Evolutionary conservation across 1,140 invertebrate genomes (phyloP), one percentile per base, ranked within the genome.

Genomic region (Diprion similis): DNA sequence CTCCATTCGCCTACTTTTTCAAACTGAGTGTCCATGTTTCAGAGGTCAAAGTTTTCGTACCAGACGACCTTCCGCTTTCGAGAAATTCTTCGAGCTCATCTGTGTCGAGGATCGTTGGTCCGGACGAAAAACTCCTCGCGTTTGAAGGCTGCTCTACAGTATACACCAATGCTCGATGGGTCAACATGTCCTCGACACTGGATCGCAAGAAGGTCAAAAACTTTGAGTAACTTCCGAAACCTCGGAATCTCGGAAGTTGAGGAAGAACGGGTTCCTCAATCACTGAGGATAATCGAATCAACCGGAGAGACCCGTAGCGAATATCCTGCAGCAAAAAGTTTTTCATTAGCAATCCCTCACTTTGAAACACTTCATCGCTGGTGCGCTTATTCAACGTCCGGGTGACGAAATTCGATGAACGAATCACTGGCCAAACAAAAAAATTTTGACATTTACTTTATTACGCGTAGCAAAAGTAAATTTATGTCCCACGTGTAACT

Each of bases 81-180:
- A 68, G 15, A 0, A 59, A 59, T 18, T 18, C 66, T 11, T 18
- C 46, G 11, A 88, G 71, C 72, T 88, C 84, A 68, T 87, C 86
- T 37, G 87, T 86, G 71, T 88, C 87, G 37, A 87, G 37, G 59
- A 88, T 73, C 65, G 86, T 80, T 0, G 83, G 78, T 18, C 77
- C 80, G 0, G 68, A 81, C 0, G 76, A 45, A 11, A 68, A 45
- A 17, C 76, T 75, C 10, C 83, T 81, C 0, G 80, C 76, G 15
- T 72, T 75, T 71, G 72, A 17, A 3, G 81, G 71, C 67, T 85
- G 85, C 70, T 87, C 79, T 37, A 85, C 76, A 0, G 85, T 87
- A 77, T 87, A 88, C 75, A 87, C 82, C 7, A 88, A 64, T 17
- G 85, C 87, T 66, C 87, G 84, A 72, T 82, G 83, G 71, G 83